A percentile compares a stretch with the other conserved stretches of the same genome.
These are phyloP conservation scores for Hypena proboscidalis DNA, from an alignment of 2,888 invertebrate species.

Conservation along the genomic window DNA sequence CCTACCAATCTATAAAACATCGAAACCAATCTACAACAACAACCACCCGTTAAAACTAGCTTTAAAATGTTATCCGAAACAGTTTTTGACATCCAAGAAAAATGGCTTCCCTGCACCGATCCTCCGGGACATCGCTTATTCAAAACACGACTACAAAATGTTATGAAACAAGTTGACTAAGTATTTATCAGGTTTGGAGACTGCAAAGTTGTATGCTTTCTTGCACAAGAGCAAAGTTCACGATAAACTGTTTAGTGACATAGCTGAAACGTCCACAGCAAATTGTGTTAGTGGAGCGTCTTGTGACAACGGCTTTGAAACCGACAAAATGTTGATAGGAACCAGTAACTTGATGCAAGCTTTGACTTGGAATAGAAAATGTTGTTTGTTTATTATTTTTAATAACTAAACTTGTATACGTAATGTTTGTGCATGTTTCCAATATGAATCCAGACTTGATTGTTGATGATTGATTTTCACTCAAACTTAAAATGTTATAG, in stretches of 20 bases:
- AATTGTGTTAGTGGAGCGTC: constrained; percentile 61
- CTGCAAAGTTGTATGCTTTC: constrained; percentile 40
- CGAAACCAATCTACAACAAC: constrained; percentile 12
- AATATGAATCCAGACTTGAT: no score
- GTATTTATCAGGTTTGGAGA: constrained; percentile 35
- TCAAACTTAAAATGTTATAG: no score
- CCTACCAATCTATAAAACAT: constrained; percentile 1
- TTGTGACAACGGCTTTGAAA: constrained; percentile 51
- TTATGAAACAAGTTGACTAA: constrained; percentile 26
- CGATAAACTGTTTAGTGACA: constrained; percentile 62
- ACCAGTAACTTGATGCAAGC: constrained; percentile 11
- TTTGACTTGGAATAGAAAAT: no score
- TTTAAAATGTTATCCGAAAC: constrained; percentile 34
- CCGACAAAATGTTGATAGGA: constrained; percentile 52
- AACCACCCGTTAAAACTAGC: constrained; percentile 22
- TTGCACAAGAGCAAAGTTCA: constrained; percentile 44
- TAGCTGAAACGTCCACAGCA: constrained; percentile 47
- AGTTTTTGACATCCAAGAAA: constrained; percentile 32
- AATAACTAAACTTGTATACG: no score
- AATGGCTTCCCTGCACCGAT: constrained; percentile 17
- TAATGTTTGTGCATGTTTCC: no score
- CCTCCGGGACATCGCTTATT: constrained; percentile 30
- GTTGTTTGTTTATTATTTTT: no score
- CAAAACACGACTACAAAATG: constrained; percentile 26
- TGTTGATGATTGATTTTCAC: no score